Evolutionary conservation across 92 coral and sea anemone genomes (phyloP).

Genomic region (Epizoanthus rinbou): DNA sequence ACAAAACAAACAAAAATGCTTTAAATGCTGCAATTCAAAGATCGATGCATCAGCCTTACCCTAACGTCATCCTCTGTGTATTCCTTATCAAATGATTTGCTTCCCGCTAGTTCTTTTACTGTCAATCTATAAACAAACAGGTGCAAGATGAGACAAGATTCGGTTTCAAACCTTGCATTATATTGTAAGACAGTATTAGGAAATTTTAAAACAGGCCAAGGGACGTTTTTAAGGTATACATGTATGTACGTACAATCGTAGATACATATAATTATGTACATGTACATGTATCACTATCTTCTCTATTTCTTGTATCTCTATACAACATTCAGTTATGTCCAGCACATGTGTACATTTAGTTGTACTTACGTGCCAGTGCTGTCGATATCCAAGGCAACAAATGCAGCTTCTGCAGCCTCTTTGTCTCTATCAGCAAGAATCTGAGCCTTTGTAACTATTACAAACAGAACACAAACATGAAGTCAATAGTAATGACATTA

Average conservation of each 20-base stretch:
- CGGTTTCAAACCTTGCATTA: background rate
- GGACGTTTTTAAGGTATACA: no score
- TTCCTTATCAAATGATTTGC: constrained; percentile 77
- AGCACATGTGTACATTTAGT: background rate
- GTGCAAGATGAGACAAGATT: background rate
- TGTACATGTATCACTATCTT: no score
- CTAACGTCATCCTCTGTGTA: constrained; percentile 91
- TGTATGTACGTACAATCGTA: no score
- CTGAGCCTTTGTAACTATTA: constrained; percentile 72
- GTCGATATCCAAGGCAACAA: constrained; percentile 72
- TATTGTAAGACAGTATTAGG: background rate
- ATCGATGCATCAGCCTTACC: constrained; percentile 30
- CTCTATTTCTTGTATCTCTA: no score
- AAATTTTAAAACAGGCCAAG: background rate
- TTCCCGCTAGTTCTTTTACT: constrained; percentile 69
- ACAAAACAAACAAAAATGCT: no score
- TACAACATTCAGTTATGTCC: background rate
- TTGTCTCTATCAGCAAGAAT: constrained; percentile 82
- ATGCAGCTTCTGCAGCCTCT: constrained; percentile 79
- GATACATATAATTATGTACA: no score
- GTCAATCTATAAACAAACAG: constrained; percentile 60
- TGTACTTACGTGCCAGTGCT: constrained; percentile 72
- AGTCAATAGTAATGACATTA: background rate
- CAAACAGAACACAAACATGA: constrained; percentile 1
- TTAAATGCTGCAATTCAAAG: no score